Conservation (phyloP, 2,113 vertebrate genomes). For the Brienomyrus brachyistius region DNA sequence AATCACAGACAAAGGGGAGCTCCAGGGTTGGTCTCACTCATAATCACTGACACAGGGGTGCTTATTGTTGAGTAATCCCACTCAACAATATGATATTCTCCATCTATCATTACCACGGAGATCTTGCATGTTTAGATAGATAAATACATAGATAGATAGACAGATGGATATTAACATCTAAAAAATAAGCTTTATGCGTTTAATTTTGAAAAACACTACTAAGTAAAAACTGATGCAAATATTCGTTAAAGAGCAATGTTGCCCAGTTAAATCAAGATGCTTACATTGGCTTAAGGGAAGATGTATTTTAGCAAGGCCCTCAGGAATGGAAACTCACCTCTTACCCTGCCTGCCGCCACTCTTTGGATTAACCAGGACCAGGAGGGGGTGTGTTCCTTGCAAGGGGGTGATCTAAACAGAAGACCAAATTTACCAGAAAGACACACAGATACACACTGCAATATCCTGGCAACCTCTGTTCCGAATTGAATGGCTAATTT, state of each 20-base stretch:
- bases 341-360: conserved; percentile 91
- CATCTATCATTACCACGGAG: background rate
- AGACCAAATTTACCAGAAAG: conserved; percentile 12
- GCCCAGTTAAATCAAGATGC: background rate
- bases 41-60: background rate
- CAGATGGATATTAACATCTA: background rate
- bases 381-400: conserved; percentile 79
- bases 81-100: too few relatives aligned
- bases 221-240: too few relatives aligned
- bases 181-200: background rate
- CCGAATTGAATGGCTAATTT: background rate
- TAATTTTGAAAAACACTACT: background rate
- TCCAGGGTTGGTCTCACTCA: too few relatives aligned
- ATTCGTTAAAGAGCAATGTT: background rate
- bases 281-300: background rate
- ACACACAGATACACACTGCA: background rate
- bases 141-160: background rate
- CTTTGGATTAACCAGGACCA: conserved; percentile 89
- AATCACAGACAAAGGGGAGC: background rate
- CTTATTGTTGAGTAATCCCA: background rate
- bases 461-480: background rate
- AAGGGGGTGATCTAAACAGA: conserved; percentile 75
- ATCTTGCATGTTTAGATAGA: background rate
- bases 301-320: background rate
- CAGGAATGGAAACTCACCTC: conserved; percentile 54